A percentile compares a stretch with the other conserved stretches of the same genome.
Evolutionary conservation across 1,140 invertebrate species (phyloP).

Genomic region (Oscheius sp.): DNA sequence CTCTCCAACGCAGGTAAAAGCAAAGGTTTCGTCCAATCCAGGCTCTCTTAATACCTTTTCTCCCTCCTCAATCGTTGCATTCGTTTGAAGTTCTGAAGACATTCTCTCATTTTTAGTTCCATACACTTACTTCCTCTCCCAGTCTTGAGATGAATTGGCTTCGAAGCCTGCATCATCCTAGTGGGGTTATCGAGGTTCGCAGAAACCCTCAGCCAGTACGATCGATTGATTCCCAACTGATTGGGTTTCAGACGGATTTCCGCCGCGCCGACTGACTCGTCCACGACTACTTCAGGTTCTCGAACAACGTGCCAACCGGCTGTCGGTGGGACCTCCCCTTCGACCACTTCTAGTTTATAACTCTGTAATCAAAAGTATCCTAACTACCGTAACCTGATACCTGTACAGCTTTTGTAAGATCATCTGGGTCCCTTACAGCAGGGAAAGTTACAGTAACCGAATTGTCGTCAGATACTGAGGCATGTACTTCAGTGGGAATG

Average conservation of each 20-base stretch:
- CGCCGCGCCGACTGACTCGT: background rate
- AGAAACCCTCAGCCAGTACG: background rate
- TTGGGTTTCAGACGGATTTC: background rate
- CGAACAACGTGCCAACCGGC: background rate
- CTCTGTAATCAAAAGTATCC: background rate
- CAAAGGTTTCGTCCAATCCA: background rate
- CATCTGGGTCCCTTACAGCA: background rate
- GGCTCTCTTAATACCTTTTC: background rate
- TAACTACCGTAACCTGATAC: background rate
- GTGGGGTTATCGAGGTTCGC: background rate
- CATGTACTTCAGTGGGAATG: background rate
- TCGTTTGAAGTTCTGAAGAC: background rate
- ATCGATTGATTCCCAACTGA: background rate
- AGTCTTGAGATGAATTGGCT: constrained; percentile 1
- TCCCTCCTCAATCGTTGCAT: background rate
- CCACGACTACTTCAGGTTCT: background rate
- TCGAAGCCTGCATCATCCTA: background rate
- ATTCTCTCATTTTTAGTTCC: background rate
- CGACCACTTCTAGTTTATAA: background rate
- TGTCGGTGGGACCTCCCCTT: background rate
- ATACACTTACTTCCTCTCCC: background rate
- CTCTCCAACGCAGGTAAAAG: background rate
- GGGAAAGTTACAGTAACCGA: background rate
- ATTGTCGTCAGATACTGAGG: background rate
- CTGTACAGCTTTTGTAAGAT: background rate